Conservation (phyloP, 1,140 invertebrate species). For the Drosophila baimaii region DNA sequence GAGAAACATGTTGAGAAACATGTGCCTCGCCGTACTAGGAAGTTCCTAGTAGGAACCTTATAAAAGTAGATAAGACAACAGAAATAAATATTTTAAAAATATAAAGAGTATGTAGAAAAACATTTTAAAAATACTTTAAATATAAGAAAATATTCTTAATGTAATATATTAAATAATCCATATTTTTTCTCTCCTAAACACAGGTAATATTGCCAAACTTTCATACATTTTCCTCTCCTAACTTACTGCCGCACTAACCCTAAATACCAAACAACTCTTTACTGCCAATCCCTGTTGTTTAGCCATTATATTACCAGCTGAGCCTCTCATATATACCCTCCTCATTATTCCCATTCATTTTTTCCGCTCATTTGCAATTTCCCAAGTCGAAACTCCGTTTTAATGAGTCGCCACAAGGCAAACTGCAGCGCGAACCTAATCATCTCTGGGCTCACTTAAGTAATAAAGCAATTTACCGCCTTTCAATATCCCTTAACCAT, state of each 20-base stretch:
- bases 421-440: constrained; percentile 61
- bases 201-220: neutral
- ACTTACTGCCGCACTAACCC: neutral
- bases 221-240: neutral
- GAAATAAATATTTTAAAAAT: neutral
- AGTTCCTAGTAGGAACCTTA: no score
- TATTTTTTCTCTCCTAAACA: neutral
- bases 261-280: neutral
- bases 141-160: neutral
- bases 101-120: neutral
- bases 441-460: constrained; percentile 74
- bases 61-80: no score
- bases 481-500: constrained; percentile 80
- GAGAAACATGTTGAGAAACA: no score
- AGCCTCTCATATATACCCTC: constrained; percentile 10
- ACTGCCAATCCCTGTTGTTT: neutral
- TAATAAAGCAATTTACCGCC: constrained; percentile 80
- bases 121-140: neutral
- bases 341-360: constrained; percentile 13
- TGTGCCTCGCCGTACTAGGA: no score
- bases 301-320: constrained; percentile 24
- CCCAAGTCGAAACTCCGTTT: constrained; percentile 33
- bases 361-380: constrained; percentile 39
- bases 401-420: constrained; percentile 60
- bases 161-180: neutral